Conservation (phyloP, 2,888 invertebrate genomes). For the Andrena dorsata region DNA sequence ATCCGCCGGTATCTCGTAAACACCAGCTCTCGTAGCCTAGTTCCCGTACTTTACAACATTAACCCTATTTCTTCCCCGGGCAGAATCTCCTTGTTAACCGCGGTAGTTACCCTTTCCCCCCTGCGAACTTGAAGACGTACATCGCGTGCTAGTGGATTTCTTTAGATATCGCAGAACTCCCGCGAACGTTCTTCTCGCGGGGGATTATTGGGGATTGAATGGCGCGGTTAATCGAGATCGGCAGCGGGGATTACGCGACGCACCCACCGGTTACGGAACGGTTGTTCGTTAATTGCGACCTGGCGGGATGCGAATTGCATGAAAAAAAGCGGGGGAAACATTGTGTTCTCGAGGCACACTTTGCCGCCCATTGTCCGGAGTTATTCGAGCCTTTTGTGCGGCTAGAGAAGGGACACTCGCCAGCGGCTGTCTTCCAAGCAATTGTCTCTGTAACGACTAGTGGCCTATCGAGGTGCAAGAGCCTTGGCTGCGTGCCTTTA, state of each 20-base stretch:
- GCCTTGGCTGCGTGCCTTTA: constrained; percentile 5
- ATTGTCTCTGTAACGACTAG: constrained; percentile 64
- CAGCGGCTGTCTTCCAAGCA: constrained; percentile 64
- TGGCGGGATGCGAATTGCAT: not conserved
- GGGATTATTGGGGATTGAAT: no score
- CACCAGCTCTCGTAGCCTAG: not conserved
- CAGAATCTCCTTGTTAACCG: not conserved
- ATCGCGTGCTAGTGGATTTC: not conserved
- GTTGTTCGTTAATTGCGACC: constrained; percentile 28
- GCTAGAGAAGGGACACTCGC: constrained; percentile 68
- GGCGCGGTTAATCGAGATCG: no score
- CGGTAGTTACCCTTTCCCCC: not conserved
- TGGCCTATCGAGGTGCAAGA: constrained; percentile 45
- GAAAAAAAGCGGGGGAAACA: constrained; percentile 28
- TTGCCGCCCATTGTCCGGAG: constrained; percentile 44
- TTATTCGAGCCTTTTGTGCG: constrained; percentile 61
- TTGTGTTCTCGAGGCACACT: constrained; percentile 45
- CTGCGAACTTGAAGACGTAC: not conserved
- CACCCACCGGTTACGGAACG: not conserved
- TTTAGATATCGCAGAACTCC: not conserved
- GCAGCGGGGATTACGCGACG: not conserved
- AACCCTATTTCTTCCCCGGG: not conserved
- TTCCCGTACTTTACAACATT: not conserved
- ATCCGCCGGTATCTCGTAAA: not conserved
- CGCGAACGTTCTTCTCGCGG: no score